These are phyloP conservation scores for Shargacucullia verbasci DNA, from an alignment of 2,888 invertebrate species.

Conservation along the genomic window DNA sequence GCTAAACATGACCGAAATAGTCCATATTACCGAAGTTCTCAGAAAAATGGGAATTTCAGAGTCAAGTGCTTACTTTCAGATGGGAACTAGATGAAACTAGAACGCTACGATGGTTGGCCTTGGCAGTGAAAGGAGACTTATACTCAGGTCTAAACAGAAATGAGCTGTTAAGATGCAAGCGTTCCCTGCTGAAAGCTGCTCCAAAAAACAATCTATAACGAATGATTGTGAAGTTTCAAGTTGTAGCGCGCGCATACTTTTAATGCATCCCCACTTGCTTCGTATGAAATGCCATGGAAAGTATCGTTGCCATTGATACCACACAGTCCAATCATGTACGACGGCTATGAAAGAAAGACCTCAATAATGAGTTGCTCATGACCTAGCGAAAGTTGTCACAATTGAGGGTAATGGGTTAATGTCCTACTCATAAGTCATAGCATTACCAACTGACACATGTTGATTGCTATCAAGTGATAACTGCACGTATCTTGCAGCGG, in stretches of 20 bases:
- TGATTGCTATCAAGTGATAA: conserved; percentile 24
- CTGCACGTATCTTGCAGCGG: background rate
- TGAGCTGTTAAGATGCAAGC: no score
- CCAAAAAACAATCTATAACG: no score
- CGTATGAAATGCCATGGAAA: conserved; percentile 16
- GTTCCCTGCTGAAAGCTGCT: no score
- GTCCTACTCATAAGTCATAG: conserved; percentile 14
- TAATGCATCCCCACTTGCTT: no score
- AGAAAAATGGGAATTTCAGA: background rate
- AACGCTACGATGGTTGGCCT: no score
- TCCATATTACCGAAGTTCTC: background rate
- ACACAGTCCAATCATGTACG: conserved; percentile 6
- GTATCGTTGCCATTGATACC: background rate
- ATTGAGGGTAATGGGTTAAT: conserved; percentile 46
- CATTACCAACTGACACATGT: conserved; percentile 30
- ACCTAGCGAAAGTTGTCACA: conserved; percentile 42
- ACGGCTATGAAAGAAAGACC: conserved; percentile 16
- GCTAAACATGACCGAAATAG: conserved; percentile 11
- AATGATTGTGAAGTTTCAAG: no score
- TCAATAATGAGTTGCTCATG: conserved; percentile 34
- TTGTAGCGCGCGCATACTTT: no score
- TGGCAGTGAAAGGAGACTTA: no score
- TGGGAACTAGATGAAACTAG: no score
- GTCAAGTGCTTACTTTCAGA: background rate
- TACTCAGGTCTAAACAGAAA: no score